A percentile compares a stretch with the other conserved stretches of the same genome.
Evolutionary conservation across 2,113 vertebrate species (phyloP).

Genomic region (Scatophagus argus): DNA sequence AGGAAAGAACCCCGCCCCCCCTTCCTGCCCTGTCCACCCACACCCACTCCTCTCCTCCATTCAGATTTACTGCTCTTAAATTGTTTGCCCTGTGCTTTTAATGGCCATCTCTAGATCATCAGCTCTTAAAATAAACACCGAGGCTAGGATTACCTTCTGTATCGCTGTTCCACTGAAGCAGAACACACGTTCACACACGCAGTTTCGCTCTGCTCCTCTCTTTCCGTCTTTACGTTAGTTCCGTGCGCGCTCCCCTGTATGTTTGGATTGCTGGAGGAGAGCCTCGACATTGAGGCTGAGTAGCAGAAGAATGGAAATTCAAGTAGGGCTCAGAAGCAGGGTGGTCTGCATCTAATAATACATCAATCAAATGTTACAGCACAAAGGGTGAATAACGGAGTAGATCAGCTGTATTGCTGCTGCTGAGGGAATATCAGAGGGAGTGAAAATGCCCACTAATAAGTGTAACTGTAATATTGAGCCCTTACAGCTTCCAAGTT

Average conservation of each 20-base stretch:
- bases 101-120: conserved; percentile 75
- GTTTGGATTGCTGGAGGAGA: conserved; percentile 61
- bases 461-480: conserved; percentile 25
- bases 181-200: conserved; percentile 21
- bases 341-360: conserved; percentile 76
- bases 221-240: conserved; percentile 32
- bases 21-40: conserved; percentile 25
- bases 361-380: conserved; percentile 69
- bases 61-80: conserved; percentile 75
- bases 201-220: neutral
- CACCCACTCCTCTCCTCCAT: conserved; percentile 51
- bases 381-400: conserved; percentile 60
- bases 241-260: conserved; percentile 28
- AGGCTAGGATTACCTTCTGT: conserved; percentile 66
- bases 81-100: conserved; percentile 78
- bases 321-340: conserved; percentile 60
- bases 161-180: conserved; percentile 47
- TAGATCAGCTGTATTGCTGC: conserved; percentile 28
- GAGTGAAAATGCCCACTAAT: conserved; percentile 19
- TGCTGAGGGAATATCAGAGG: conserved; percentile 31
- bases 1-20: conserved; percentile 28
- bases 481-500: neutral
- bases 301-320: conserved; percentile 75
- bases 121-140: conserved; percentile 79
- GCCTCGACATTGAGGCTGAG: conserved; percentile 48